A percentile compares a stretch with the other conserved stretches of the same genome.
phyloP scores from a whole-genome alignment of 1,140 invertebrate species.

The Heliconius congener region DNA sequence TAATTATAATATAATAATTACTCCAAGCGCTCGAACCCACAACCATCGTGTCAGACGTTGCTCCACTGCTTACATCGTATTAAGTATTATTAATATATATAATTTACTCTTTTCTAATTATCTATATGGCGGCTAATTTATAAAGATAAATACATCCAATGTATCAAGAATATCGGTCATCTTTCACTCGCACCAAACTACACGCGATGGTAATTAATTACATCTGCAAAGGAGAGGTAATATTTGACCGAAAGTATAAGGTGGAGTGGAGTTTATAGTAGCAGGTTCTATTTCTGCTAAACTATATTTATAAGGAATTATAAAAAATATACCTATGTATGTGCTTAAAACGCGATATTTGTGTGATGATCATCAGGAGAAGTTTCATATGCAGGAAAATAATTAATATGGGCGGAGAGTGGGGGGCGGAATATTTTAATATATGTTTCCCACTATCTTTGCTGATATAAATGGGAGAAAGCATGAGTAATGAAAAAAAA shows the following conservation, averaged over 20 bases:
- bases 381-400: no score
- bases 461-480: no score
- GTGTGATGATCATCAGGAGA: no score
- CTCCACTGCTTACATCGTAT: no score
- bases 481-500: no score
- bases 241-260: not conserved
- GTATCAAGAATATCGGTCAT: constrained; percentile 4
- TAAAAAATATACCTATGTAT: no score
- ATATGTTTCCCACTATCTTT: no score
- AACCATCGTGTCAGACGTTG: not conserved
- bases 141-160: constrained; percentile 7
- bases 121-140: not conserved
- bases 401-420: no score
- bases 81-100: not conserved
- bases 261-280: not conserved
- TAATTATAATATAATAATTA: not conserved
- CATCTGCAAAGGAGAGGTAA: not conserved
- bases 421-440: no score
- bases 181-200: not conserved
- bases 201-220: constrained; percentile 14
- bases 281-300: not conserved
- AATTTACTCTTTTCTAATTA: not conserved
- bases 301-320: no score
- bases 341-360: no score
- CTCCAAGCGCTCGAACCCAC: not conserved